A percentile compares a stretch with the other conserved stretches of the same genome.
Conservation (phyloP, 2,113 vertebrate species). For the Piprites chloris region DNA sequence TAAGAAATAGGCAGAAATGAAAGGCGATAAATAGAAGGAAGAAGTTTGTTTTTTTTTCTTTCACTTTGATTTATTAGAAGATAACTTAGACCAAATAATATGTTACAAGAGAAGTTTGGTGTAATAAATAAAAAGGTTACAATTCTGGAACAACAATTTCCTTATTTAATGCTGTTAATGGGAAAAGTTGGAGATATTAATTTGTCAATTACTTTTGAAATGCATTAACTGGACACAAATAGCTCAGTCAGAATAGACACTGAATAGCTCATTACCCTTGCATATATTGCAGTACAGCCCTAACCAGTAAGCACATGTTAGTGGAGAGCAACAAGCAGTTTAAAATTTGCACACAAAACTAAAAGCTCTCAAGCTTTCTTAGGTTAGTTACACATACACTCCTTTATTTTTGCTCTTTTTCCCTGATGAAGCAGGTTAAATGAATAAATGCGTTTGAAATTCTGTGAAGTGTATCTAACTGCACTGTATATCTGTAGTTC, state of each 20-base stretch:
- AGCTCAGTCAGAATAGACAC: neutral
- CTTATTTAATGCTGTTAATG: slow-evolving; percentile 47
- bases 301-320: neutral
- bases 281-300: neutral
- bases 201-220: slow-evolving; percentile 46
- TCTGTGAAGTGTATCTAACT: neutral
- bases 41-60: neutral
- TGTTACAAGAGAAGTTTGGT: neutral
- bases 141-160: slow-evolving; percentile 48
- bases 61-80: slow-evolving; percentile 31
- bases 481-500: too few species aligned
- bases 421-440: neutral
- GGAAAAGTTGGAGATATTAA: slow-evolving; percentile 30
- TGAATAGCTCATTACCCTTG: slow-evolving; percentile 43
- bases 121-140: slow-evolving; percentile 38
- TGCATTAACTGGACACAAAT: neutral
- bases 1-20: neutral
- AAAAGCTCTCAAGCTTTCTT: neutral
- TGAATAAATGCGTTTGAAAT: neutral
- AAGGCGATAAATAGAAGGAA: neutral
- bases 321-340: neutral
- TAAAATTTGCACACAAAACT: neutral
- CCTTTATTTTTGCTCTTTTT: neutral
- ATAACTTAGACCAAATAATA: neutral
- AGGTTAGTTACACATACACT: neutral